These are phyloP conservation scores for Mugil cephalus DNA, from an alignment of 2,113 vertebrate species.

Conservation along the genomic window DNA sequence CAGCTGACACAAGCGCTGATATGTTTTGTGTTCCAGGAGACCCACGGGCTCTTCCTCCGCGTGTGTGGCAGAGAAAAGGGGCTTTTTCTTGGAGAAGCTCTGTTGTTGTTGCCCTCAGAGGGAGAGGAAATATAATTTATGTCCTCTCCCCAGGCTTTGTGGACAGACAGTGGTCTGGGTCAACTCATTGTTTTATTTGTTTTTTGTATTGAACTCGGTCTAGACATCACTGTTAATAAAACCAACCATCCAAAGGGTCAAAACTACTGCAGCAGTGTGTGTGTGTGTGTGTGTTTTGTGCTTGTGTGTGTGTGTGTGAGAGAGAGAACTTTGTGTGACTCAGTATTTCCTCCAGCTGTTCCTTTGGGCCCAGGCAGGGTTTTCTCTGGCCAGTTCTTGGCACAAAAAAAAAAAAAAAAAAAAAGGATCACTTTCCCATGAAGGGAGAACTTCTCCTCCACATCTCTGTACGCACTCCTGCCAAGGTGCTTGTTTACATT, in stretches of 20 bases:
- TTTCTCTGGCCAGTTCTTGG: conserved; percentile 50
- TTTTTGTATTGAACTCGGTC: conserved; percentile 22
- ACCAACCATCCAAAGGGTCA: conserved; percentile 16
- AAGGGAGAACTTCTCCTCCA: conserved; percentile 29
- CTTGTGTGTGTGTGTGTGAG: background rate
- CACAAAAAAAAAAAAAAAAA: conserved; percentile 55
- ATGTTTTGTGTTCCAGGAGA: conserved; percentile 1
- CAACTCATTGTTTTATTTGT: background rate
- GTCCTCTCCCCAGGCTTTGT: conserved; percentile 14
- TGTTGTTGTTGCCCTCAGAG: conserved; percentile 1
- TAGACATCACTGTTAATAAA: conserved; percentile 50
- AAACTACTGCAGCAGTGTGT: background rate
- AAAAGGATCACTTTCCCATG: conserved; percentile 50
- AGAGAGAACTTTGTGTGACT: conserved; percentile 35
- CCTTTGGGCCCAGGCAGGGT: conserved; percentile 54
- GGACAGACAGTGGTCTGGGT: conserved; percentile 22
- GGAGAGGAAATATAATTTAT: background rate
- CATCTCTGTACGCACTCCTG: conserved; percentile 1
- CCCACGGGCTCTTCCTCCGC: conserved; percentile 11
- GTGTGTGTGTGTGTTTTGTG: background rate
- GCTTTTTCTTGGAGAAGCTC: background rate
- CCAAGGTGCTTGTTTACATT: conserved; percentile 28
- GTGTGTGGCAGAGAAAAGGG: background rate
- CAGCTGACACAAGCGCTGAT: conserved; percentile 8
- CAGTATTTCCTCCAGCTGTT: conserved; percentile 68